Evolutionary conservation across 2,797 vertebrate genomes (phyloP).

Genomic region (Pseudomugil gertrudae): DNA sequence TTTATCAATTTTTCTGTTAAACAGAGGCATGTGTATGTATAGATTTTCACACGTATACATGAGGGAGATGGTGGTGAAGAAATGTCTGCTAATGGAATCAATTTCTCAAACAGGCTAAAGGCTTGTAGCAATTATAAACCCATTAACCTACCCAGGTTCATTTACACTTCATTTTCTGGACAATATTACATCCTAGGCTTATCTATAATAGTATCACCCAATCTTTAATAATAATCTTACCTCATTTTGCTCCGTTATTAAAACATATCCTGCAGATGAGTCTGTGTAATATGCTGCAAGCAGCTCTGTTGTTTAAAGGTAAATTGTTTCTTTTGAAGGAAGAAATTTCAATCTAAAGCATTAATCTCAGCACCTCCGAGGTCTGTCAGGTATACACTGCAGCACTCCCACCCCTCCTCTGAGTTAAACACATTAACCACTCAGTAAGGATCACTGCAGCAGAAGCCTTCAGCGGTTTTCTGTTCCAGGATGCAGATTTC

Average conservation of each 20-base stretch:
- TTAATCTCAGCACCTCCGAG: conserved; percentile 49
- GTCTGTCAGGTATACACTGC: conserved; percentile 37
- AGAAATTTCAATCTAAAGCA: conserved; percentile 46
- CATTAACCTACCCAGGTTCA: conserved; percentile 45
- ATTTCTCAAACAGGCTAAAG: conserved; percentile 47
- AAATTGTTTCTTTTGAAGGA: conserved; percentile 71
- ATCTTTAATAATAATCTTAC: conserved; percentile 78
- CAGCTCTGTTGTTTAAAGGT: conserved; percentile 63
- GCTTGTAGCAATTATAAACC: conserved; percentile 51
- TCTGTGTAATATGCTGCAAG: conserved; percentile 50
- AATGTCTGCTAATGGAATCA: conserved; percentile 22
- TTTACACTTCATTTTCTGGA: conserved; percentile 55
- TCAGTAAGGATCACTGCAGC: conserved; percentile 26
- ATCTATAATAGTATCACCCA: conserved; percentile 69
- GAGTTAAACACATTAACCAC: conserved; percentile 43
- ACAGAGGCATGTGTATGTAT: conserved; percentile 9
- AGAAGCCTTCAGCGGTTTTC: conserved; percentile 48
- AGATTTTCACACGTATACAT: conserved; percentile 12
- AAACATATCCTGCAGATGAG: conserved; percentile 61
- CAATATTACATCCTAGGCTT: conserved; percentile 67
- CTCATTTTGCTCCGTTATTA: conserved; percentile 67
- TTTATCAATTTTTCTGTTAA: conserved; percentile 8
- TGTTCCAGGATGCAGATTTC: conserved; percentile 24
- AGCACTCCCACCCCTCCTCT: conserved; percentile 7
- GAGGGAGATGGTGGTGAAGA: conserved; percentile 8